Conservation (phyloP, 64 coral and sea anemone genomes). For the Pocillopora verrucosa region DNA sequence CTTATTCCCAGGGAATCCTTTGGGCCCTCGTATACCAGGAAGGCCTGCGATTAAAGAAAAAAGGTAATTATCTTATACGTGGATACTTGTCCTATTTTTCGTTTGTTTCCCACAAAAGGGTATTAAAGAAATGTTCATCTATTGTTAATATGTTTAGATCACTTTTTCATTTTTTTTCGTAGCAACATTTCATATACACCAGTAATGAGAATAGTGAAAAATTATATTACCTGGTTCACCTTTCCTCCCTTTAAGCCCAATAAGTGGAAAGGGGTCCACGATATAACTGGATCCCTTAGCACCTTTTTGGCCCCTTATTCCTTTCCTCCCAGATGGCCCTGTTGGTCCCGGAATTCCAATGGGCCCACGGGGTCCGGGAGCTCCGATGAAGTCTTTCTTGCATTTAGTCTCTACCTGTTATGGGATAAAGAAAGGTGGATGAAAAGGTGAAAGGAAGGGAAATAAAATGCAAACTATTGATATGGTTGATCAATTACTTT, state of each 20-base stretch:
- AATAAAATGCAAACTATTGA: neutral
- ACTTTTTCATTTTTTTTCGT: no score
- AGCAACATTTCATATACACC: no score
- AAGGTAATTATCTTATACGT: neutral
- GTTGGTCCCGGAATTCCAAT: conserved; percentile 41
- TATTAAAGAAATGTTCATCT: no score
- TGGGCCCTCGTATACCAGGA: conserved; percentile 45
- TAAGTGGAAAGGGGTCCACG: neutral
- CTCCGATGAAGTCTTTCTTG: conserved; percentile 49
- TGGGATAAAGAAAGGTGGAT: neutral
- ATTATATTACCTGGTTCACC: conserved; percentile 29
- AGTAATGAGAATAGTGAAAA: neutral
- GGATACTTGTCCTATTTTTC: neutral
- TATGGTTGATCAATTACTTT: neutral
- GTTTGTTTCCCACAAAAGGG: no score
- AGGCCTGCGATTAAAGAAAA: neutral
- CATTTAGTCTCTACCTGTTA: conserved; percentile 71
- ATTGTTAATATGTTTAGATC: no score
- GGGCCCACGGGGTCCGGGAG: conserved; percentile 44
- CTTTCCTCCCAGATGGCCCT: conserved; percentile 49
- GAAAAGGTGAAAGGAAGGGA: neutral
- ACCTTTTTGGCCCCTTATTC: conserved; percentile 52
- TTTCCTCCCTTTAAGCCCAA: conserved; percentile 60
- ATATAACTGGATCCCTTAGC: conserved; percentile 16
- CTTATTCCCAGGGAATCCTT: conserved; percentile 18